Evolutionary conservation across 2,888 invertebrate species (phyloP).

Genomic region (Synanthedon vespiformis): DNA sequence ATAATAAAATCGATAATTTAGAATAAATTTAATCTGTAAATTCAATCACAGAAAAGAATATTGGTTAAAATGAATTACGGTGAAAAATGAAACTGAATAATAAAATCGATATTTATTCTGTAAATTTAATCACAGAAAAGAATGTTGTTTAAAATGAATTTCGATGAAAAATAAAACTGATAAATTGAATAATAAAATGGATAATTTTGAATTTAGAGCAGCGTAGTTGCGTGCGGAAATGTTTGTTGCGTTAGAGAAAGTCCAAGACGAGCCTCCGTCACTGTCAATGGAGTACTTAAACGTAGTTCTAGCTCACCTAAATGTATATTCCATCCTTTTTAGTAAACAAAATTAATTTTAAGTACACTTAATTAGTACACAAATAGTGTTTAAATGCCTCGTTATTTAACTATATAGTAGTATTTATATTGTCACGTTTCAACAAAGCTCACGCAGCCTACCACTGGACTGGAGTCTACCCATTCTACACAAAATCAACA

Average conservation of each 20-base stretch:
- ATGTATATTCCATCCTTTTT: conserved; percentile 69
- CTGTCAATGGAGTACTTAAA: background rate
- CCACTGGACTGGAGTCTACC: conserved; percentile 38
- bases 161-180: no score
- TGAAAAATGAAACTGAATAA: no score
- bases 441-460: conserved; percentile 42
- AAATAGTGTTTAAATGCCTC: conserved; percentile 45
- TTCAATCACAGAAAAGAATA: no score
- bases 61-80: no score
- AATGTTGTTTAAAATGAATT: no score
- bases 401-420: conserved; percentile 37
- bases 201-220: conserved; percentile 3
- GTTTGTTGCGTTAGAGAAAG: conserved; percentile 27
- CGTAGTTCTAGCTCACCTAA: conserved; percentile 45
- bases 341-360: conserved; percentile 49
- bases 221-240: conserved; percentile 36
- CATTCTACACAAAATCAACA: conserved; percentile 37
- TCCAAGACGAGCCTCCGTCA: conserved; percentile 19
- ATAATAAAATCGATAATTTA: no score
- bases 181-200: no score
- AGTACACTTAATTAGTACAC: conserved; percentile 63
- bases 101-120: no score
- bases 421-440: conserved; percentile 47
- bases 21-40: no score
- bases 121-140: no score